Evolutionary conservation across 2,113 vertebrate genomes (phyloP).

Genomic region (Crotalus tigris): DNA sequence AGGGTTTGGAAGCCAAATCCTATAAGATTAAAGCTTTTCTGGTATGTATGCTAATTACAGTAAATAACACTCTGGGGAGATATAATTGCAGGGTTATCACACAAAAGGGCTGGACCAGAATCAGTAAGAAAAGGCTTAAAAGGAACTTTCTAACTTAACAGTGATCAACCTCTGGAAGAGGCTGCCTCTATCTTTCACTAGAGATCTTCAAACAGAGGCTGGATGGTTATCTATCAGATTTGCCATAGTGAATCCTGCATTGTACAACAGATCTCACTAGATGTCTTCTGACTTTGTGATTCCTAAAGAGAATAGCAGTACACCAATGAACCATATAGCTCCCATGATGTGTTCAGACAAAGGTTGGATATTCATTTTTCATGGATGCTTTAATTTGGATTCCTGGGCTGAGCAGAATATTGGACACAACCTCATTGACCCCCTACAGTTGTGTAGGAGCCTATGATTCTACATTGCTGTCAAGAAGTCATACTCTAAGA

Average conservation of each 20-base stretch:
- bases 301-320: background rate
- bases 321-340: background rate
- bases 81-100: background rate
- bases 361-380: background rate
- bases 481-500: background rate
- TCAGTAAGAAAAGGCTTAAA: background rate
- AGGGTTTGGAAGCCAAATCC: background rate
- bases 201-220: background rate
- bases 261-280: background rate
- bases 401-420: background rate
- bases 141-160: background rate
- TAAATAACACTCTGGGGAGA: background rate
- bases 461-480: background rate
- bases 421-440: background rate
- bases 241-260: background rate
- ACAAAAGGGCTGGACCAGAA: background rate
- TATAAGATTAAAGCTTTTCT: background rate
- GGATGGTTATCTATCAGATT: background rate
- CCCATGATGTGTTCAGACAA: background rate
- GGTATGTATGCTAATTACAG: background rate
- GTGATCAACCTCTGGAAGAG: background rate
- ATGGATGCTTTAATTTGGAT: background rate
- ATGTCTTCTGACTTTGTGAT: background rate
- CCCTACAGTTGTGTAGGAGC: background rate
- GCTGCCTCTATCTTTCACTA: background rate